These are phyloP conservation scores for Diacarnus erythraeanus DNA, from an alignment of 37 sponge, comb jelly and placozoan genomes.

Conservation along the genomic window DNA sequence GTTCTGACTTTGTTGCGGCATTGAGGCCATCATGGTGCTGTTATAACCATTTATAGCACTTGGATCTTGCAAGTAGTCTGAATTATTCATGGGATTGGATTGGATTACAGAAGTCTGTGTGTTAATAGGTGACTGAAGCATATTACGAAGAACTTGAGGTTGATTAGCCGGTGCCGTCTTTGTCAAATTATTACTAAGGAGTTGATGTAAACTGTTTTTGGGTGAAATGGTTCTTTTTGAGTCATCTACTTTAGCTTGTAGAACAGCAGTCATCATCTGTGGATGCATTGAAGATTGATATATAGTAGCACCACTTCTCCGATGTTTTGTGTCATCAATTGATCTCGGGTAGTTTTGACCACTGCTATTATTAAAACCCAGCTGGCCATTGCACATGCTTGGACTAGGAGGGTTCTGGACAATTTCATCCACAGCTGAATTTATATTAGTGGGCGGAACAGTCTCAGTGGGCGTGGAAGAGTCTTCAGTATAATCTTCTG, in stretches of 20 bases:
- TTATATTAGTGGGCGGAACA: neutral
- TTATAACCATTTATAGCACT: neutral
- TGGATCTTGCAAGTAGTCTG: neutral
- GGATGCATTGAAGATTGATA: neutral
- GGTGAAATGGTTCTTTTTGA: neutral
- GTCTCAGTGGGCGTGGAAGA: constrained; percentile 9
- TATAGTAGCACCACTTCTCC: neutral
- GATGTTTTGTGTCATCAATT: neutral
- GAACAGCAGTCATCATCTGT: neutral
- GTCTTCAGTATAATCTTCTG: constrained; percentile 41
- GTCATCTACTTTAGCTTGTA: neutral
- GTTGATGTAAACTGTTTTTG: neutral
- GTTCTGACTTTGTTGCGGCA: neutral
- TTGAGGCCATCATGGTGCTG: neutral
- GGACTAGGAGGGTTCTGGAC: neutral
- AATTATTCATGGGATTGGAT: neutral
- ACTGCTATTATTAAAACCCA: neutral
- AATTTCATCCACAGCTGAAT: neutral
- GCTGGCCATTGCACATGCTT: neutral
- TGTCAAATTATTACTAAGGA: neutral
- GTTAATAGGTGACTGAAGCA: constrained; percentile 3
- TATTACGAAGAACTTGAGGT: neutral
- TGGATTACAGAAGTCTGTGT: neutral
- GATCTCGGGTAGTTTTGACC: neutral
- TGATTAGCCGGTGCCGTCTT: neutral